phyloP scores from a whole-genome alignment of 2,113 vertebrate genomes.

The Petrocephalus zakoni region DNA sequence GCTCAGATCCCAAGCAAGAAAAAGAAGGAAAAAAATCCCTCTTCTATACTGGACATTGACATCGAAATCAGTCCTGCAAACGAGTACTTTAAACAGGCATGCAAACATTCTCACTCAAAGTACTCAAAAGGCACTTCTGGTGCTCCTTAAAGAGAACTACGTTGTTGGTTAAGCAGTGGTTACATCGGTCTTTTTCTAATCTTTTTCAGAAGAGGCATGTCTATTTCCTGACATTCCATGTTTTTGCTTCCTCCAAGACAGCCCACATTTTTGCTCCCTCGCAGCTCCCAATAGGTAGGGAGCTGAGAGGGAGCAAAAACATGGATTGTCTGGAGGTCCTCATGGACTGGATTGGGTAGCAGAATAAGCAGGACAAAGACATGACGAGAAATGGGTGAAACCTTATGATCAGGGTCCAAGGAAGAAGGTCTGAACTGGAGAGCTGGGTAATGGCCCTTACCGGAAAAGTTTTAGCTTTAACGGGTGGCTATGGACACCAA shows the following conservation, averaged over 20 bases:
- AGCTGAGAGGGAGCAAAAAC: not conserved
- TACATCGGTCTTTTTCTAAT: not conserved
- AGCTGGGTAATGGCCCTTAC: not conserved
- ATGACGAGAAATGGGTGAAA: not conserved
- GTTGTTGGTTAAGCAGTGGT: not conserved
- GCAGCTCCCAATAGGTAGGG: not conserved
- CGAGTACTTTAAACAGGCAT: not conserved
- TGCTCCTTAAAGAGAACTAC: not conserved
- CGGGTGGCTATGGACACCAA: not conserved
- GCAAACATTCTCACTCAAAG: not conserved
- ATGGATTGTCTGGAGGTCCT: not conserved
- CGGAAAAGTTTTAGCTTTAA: not conserved
- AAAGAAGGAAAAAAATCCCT: not conserved
- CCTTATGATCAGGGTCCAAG: not conserved
- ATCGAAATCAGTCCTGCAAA: not conserved
- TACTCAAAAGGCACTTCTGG: not conserved
- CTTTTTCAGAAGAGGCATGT: not conserved
- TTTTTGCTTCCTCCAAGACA: not conserved
- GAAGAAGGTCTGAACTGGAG: not conserved
- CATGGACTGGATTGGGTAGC: not conserved
- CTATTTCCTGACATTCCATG: not conserved
- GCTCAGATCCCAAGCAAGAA: not conserved
- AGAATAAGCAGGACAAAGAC: too few species aligned
- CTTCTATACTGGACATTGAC: not conserved
- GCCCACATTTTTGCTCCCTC: not conserved